These are phyloP conservation scores for Chymomyza fuscimana DNA, from an alignment of 2,888 invertebrate species.

Conservation along the genomic window DNA sequence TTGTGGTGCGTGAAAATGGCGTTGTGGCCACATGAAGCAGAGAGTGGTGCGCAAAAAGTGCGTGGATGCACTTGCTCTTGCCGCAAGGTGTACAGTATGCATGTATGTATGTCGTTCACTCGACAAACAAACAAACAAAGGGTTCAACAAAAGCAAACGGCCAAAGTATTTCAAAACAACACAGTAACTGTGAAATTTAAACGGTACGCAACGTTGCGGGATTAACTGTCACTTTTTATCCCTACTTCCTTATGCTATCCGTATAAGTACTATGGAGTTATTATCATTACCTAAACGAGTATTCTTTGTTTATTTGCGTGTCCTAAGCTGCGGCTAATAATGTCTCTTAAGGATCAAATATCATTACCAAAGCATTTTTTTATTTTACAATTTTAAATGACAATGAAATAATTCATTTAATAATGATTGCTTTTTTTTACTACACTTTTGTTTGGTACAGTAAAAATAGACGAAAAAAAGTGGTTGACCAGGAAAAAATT, in stretches of 20 bases:
- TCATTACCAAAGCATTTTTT: too few species aligned
- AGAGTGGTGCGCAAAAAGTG: slow-evolving; percentile 9
- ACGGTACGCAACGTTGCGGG: slow-evolving; percentile 34
- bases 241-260: neutral
- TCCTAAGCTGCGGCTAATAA: too few species aligned
- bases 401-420: too few species aligned
- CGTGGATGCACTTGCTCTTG: slow-evolving; percentile 59
- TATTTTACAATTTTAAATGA: too few species aligned
- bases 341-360: too few species aligned
- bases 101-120: slow-evolving; percentile 30
- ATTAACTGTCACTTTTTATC: slow-evolving; percentile 20
- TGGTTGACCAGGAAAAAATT: too few species aligned
- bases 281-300: too few species aligned
- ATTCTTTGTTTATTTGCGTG: too few species aligned
- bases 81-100: slow-evolving; percentile 62
- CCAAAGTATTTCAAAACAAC: slow-evolving; percentile 72
- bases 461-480: too few species aligned
- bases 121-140: slow-evolving; percentile 38
- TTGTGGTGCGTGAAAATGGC: slow-evolving; percentile 38
- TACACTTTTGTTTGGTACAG: too few species aligned
- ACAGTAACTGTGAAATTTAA: slow-evolving; percentile 53
- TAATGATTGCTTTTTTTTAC: too few species aligned
- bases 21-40: slow-evolving; percentile 15
- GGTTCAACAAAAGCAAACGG: slow-evolving; percentile 66
- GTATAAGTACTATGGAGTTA: too few species aligned